These are phyloP conservation scores for Diabrotica virgifera DNA, from an alignment of 1,140 invertebrate genomes.

Conservation along the genomic window DNA sequence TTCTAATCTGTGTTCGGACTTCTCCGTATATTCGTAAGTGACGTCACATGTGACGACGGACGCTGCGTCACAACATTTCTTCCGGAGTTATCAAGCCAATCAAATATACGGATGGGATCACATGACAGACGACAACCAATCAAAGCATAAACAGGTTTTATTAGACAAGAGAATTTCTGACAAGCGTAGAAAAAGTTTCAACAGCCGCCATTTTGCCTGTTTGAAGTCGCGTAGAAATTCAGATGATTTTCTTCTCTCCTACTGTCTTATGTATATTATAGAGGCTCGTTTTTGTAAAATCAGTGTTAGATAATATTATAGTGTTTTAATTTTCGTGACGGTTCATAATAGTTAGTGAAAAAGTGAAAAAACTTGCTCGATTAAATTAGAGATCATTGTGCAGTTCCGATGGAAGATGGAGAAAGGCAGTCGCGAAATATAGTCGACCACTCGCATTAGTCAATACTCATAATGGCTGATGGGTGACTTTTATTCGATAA, in stretches of 20 bases:
- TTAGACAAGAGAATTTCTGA: slow-evolving; percentile 78
- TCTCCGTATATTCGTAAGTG: slow-evolving; percentile 11
- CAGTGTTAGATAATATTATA: slow-evolving; percentile 39
- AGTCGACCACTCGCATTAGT: slow-evolving; percentile 50
- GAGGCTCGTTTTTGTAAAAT: slow-evolving; percentile 41
- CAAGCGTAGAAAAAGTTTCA: slow-evolving; percentile 90
- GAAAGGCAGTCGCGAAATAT: slow-evolving; percentile 59
- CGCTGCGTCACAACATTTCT: slow-evolving; percentile 45
- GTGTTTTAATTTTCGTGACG: slow-evolving; percentile 42
- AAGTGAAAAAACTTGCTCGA: slow-evolving; percentile 41
- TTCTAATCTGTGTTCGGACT: slow-evolving; percentile 15
- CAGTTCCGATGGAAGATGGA: slow-evolving; percentile 65
- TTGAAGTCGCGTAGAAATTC: slow-evolving; percentile 69
- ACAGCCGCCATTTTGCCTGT: slow-evolving; percentile 87
- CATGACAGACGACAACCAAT: slow-evolving; percentile 59
- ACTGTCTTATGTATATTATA: slow-evolving; percentile 42
- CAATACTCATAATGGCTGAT: slow-evolving; percentile 66
- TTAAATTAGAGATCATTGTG: slow-evolving; percentile 60
- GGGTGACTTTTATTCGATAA: slow-evolving; percentile 61
- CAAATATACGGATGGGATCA: slow-evolving; percentile 43
- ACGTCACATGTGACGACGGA: slow-evolving; percentile 42
- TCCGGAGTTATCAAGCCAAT: slow-evolving; percentile 51
- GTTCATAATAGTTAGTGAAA: slow-evolving; percentile 45
- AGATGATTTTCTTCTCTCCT: slow-evolving; percentile 55
- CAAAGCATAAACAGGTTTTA: slow-evolving; percentile 52